Base-by-base conservation (phyloP, 2,888 invertebrate genomes). In the Neelides folsomi region DNA sequence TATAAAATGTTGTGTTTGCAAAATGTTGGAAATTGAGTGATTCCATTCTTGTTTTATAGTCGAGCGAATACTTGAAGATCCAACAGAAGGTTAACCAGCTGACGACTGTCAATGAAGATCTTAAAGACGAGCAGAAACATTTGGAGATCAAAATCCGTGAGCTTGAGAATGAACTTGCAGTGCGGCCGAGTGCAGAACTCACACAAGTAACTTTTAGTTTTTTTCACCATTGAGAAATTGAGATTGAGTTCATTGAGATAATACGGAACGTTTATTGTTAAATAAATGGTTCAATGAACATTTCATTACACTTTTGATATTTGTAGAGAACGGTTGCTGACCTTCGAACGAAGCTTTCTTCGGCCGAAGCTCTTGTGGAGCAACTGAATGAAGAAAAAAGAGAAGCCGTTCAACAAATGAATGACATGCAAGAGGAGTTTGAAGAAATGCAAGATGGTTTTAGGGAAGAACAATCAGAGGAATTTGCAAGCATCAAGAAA, bases 401-500 rank as follows among this genome's bases (percentile, higher is more conserved):
- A 67, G 86, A 87, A 62, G 85, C 93, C 74, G 89, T 92, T 68
- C 85, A 86, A 63, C 95, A 97, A 71, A 78, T 95, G 49, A 75
- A 85, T 36, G 92, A 93, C 67, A 77, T 97, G 67, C 94, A 94
- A 68, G 86, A 90, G 59, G 98, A 98, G 74, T 93, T 98, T 72
- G 97, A 98, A 68, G 98, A 98, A 72, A 84, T 98, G 82, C 95
- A 97, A 70, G 97, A 97, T 69, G 89, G 86, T 69, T 92, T 90
- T 71, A 80, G 92, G 66, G 97, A 97, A 70, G 95, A 95, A 66
- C 95, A 97, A 73, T 90, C 89, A 7, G 90, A 94, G 67, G 97
- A 95, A 69, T 95, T 95, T 69, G 82, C 88, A 2, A 87, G 87
- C 49, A 71, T 98, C 47, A 86, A 94, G 73, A 86, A 92, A 68